phyloP scores from a whole-genome alignment of 1,140 invertebrate genomes.

The Zaprionus ornatus region DNA sequence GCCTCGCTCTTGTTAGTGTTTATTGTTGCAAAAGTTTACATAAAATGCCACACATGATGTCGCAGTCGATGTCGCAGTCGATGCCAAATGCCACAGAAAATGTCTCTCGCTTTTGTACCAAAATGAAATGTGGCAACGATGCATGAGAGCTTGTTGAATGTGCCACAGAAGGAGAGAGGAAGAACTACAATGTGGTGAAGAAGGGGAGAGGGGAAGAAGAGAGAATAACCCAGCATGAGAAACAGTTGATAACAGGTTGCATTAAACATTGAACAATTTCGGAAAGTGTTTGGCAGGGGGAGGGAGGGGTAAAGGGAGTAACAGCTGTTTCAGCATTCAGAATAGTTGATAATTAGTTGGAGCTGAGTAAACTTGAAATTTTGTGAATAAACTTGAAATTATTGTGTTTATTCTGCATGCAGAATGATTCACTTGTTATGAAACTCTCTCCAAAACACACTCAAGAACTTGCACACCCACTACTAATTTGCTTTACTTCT shows the following conservation, averaged over 20 bases:
- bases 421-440: background rate
- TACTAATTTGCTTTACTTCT: background rate
- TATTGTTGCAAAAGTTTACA: conserved; percentile 43
- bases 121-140: conserved; percentile 35
- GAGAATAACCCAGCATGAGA: background rate
- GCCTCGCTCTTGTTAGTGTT: conserved; percentile 14
- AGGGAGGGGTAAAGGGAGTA: too few relatives aligned
- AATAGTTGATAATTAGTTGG: background rate
- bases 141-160: background rate
- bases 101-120: conserved; percentile 1
- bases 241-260: background rate
- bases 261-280: background rate
- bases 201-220: background rate
- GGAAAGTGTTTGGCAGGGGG: background rate
- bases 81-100: conserved; percentile 32
- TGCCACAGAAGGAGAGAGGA: background rate
- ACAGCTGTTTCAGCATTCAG: background rate
- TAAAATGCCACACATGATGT: conserved; percentile 38
- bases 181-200: background rate
- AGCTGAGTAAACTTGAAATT: background rate
- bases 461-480: background rate
- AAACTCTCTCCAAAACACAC: background rate
- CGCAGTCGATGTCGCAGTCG: background rate
- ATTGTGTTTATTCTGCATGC: too few relatives aligned
- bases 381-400: background rate